Conservation (phyloP, 1,140 invertebrate species). For the Macrobrachium rosenbergii region DNA sequence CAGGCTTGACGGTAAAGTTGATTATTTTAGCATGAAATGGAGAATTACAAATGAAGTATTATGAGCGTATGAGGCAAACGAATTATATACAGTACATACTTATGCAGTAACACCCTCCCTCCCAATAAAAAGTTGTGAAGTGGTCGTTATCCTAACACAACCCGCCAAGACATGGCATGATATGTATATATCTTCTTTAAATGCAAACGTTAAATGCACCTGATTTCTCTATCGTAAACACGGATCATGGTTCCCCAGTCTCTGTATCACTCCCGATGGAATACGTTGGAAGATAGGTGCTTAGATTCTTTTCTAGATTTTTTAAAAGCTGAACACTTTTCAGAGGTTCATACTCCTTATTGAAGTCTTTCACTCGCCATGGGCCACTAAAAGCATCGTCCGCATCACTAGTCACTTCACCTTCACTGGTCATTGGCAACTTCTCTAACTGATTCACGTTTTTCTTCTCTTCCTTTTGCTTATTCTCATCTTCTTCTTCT, state of each 20-base stretch:
- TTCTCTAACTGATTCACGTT: background rate
- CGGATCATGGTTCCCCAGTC: constrained; percentile 13
- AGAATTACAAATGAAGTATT: constrained; percentile 37
- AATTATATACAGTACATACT: constrained; percentile 34
- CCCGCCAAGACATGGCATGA: constrained; percentile 28
- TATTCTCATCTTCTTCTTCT: constrained; percentile 33
- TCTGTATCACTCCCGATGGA: constrained; percentile 58
- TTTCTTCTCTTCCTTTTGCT: background rate
- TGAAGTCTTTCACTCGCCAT: constrained; percentile 49
- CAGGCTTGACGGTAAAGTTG: background rate
- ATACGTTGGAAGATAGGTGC: constrained; percentile 37
- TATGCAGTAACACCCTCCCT: constrained; percentile 1
- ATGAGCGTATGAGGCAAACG: constrained; percentile 30
- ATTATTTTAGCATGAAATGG: constrained; percentile 30
- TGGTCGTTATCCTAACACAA: constrained; percentile 33
- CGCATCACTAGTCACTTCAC: constrained; percentile 14
- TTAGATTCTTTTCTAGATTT: constrained; percentile 50
- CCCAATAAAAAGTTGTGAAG: background rate
- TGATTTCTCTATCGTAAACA: background rate
- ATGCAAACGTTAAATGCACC: constrained; percentile 18
- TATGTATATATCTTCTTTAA: constrained; percentile 29
- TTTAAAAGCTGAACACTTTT: constrained; percentile 52
- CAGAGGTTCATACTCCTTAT: constrained; percentile 54
- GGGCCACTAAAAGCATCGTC: constrained; percentile 24
- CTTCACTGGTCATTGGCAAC: background rate